These are phyloP conservation scores for Protonemura montana DNA, from an alignment of 2,888 invertebrate genomes.

Conservation along the genomic window DNA sequence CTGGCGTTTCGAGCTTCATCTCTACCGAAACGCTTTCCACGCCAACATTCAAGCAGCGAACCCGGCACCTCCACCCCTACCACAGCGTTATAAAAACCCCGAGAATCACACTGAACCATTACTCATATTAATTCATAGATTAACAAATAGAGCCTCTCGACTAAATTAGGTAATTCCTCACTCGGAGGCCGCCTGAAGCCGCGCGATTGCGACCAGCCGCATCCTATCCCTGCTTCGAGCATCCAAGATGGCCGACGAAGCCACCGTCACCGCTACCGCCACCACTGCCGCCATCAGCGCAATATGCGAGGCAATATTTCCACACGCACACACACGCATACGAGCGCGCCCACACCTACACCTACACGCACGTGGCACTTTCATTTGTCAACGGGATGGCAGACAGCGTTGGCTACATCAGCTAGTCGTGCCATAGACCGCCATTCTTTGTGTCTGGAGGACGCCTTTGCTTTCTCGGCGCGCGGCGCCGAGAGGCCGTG, in stretches of 20 bases:
- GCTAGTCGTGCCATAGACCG: background rate
- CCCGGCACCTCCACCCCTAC: background rate
- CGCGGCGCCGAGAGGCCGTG: background rate
- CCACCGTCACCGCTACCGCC: background rate
- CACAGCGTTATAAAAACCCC: background rate
- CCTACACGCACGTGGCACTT: background rate
- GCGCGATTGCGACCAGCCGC: background rate
- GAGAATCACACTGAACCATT: background rate
- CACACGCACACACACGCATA: background rate
- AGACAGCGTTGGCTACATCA: background rate
- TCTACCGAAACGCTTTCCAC: no score
- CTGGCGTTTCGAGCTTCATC: background rate
- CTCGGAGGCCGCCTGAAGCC: background rate
- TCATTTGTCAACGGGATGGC: background rate
- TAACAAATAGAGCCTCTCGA: background rate
- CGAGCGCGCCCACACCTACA: background rate
- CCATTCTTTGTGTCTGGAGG: background rate
- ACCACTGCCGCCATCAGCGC: background rate
- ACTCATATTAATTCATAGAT: background rate
- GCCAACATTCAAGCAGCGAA: background rate
- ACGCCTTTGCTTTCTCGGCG: background rate
- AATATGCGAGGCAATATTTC: background rate
- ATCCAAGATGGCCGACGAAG: background rate
- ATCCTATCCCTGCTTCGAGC: background rate
- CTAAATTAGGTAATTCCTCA: background rate